A percentile compares a stretch with the other conserved stretches of the same genome.
These are phyloP conservation scores for Atta cephalotes DNA, from an alignment of 1,140 invertebrate species.

Conservation along the genomic window DNA sequence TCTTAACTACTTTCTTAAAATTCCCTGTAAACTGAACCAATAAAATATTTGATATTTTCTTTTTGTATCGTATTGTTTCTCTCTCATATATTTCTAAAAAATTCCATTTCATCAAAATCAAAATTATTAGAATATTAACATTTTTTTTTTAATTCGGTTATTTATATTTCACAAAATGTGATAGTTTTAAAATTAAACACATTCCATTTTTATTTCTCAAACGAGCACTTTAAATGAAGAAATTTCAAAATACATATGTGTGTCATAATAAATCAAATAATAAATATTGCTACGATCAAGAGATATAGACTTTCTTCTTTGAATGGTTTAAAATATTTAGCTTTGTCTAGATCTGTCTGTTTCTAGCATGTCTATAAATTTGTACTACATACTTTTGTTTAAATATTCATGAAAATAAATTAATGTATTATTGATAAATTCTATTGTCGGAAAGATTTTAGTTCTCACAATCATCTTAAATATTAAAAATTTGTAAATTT, in stretches of 20 bases:
- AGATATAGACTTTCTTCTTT: background rate
- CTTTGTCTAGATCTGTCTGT: background rate
- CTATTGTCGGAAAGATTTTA: background rate
- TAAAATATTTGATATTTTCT: background rate
- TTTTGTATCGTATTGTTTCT: background rate
- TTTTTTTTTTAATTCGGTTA: background rate
- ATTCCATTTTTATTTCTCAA: background rate
- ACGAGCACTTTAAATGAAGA: background rate
- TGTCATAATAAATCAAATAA: background rate
- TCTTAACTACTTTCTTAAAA: no score
- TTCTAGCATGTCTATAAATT: background rate
- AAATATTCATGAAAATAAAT: background rate
- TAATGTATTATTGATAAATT: background rate
- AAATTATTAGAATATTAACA: background rate
- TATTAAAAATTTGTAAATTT: background rate
- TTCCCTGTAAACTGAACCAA: background rate
- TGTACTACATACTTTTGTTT: background rate
- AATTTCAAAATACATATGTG: background rate
- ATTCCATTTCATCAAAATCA: background rate
- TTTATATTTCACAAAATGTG: background rate
- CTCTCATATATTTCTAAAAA: background rate
- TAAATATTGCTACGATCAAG: background rate
- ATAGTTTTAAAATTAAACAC: background rate
- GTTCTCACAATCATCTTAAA: background rate
- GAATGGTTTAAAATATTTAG: conserved; percentile 2